A percentile compares a stretch with the other conserved stretches of the same genome.
These are phyloP conservation scores for Dallia pectoralis DNA, from an alignment of 2,797 vertebrate species.

Conservation along the genomic window DNA sequence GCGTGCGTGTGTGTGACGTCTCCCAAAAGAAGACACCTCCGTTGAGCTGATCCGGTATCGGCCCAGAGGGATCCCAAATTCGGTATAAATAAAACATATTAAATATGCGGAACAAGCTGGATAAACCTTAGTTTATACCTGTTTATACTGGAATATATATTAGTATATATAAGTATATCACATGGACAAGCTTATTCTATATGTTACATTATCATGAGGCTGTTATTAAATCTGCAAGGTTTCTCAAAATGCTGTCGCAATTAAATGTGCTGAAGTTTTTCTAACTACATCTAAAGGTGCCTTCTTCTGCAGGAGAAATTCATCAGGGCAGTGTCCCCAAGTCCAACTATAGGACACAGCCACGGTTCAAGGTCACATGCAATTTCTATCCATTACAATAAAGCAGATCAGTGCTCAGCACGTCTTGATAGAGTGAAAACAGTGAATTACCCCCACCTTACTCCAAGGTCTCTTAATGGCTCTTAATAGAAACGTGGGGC, in stretches of 20 bases:
- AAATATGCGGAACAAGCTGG: not conserved
- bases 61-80: constrained; percentile 8
- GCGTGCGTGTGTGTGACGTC: constrained; percentile 28
- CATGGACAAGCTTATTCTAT: not conserved
- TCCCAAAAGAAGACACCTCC: constrained; percentile 12
- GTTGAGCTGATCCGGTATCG: not conserved
- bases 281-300: not conserved
- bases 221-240: constrained; percentile 1
- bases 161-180: constrained; percentile 18
- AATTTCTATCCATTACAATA: constrained; percentile 6
- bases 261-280: not conserved
- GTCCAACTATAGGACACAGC: not conserved
- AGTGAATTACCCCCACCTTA: not conserved
- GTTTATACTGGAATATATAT: not conserved
- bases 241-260: not conserved
- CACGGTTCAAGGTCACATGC: constrained; percentile 11
- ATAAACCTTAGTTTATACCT: not conserved
- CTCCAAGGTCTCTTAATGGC: not conserved
- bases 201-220: constrained; percentile 3
- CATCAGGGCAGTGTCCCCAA: not conserved
- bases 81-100: not conserved
- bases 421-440: not conserved
- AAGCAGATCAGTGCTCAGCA: not conserved
- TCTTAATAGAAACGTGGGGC: not conserved
- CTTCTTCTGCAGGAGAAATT: not conserved